phyloP scores from a whole-genome alignment of 2,113 vertebrate genomes.

The Syngnathus floridae region DNA sequence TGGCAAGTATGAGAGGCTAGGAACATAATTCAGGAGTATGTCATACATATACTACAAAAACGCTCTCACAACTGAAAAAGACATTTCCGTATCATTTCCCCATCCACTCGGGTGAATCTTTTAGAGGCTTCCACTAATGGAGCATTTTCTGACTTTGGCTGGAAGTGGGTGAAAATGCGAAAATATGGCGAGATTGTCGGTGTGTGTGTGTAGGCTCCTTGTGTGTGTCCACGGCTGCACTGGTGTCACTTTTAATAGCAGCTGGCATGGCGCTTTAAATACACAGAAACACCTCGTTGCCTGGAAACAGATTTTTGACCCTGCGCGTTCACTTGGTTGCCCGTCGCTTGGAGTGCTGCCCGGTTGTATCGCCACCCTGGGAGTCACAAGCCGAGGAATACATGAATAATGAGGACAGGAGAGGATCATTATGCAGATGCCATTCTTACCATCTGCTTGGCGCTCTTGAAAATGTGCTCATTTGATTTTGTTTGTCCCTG shows the following conservation, averaged over 20 bases:
- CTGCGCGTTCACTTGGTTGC: slow-evolving; percentile 55
- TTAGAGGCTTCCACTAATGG: neutral
- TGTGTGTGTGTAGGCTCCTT: neutral
- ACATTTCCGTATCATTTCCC: no score
- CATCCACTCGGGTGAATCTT: neutral
- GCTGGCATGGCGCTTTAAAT: slow-evolving; percentile 47
- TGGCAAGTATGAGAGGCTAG: no score
- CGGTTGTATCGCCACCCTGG: slow-evolving; percentile 48
- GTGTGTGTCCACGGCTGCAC: slow-evolving; percentile 24
- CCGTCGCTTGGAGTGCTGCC: slow-evolving; percentile 60
- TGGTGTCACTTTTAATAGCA: slow-evolving; percentile 56
- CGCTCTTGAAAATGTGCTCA: slow-evolving; percentile 15
- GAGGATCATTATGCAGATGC: slow-evolving; percentile 58
- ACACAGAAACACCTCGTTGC: slow-evolving; percentile 57
- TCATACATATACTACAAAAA: no score
- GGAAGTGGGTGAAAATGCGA: neutral
- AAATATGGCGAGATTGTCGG: neutral
- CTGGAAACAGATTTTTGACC: slow-evolving; percentile 68
- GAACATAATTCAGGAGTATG: no score
- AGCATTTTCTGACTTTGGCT: neutral
- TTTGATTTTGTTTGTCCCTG: slow-evolving; percentile 4
- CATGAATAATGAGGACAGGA: slow-evolving; percentile 54
- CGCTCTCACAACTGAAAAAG: no score
- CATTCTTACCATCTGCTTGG: slow-evolving; percentile 57
- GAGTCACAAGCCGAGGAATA: slow-evolving; percentile 49